Evolutionary conservation across 1,140 invertebrate genomes (phyloP), one percentile per base, ranked within the genome.

Genomic region (Probaryconus sp.): DNA sequence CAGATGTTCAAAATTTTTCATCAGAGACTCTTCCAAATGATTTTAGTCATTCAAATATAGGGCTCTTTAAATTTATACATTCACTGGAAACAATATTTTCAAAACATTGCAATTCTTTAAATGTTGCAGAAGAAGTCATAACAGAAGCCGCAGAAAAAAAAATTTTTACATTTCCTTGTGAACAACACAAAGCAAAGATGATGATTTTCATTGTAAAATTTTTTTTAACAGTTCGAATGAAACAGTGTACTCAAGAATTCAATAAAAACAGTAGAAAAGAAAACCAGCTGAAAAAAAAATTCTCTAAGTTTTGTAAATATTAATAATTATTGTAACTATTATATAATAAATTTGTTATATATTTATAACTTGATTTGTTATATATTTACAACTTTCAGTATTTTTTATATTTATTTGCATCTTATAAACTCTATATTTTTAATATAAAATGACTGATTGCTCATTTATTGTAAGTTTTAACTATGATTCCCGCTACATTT

Each of bases 251-350:
- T 30, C 10, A 28, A 10, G 24, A 16, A 5, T 28, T 56, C n/a
- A 71, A 71, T 35, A 14, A 16, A 7, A 37, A 63, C n/a, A 48
- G 20, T 14, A 24, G 21, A 3, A 63, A 71, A 47, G n/a, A 37
- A 5, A 60, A 71, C 28, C 48, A 38, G 21, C 2, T 20, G 20
- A 47, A 55, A 24, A 63, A 56, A 48, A 63, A 70, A 70, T 7
- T 28, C 20, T 26, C 67, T 0, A 61, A 61, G 55, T 61, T 50
- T 11, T 69, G 55, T 47, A 31, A 31, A 31, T 5, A 31, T 31
- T 31, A 10, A 31, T 4, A 24, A 24, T n/a, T n/a, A n/a, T n/a
- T n/a, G n/a, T n/a, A n/a, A n/a, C n/a, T n/a, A n/a, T n/a, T n/a
- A n/a, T n/a, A n/a, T n/a, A n/a, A n/a, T n/a, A n/a, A n/a, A n/a